phyloP scores from a whole-genome alignment of 2,113 vertebrate species.

The Maccullochella peelii region DNA sequence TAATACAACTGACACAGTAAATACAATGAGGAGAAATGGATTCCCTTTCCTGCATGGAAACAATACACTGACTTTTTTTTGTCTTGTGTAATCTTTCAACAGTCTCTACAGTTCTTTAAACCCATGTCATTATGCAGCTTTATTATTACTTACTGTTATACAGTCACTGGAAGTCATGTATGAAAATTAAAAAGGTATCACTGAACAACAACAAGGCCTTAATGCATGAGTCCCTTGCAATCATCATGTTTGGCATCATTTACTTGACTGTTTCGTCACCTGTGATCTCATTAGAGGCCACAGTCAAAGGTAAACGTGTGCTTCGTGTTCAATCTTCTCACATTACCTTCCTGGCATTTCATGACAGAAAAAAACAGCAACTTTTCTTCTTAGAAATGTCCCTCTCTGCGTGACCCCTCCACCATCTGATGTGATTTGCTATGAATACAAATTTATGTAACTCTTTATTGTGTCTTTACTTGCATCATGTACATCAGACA shows the following conservation, averaged over 20 bases:
- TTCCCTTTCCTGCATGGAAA: background rate
- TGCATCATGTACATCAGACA: conserved; percentile 23
- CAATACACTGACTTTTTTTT: background rate
- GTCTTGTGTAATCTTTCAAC: background rate
- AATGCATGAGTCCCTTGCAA: background rate
- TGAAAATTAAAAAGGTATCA: background rate
- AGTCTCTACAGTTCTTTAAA: background rate
- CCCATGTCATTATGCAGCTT: background rate
- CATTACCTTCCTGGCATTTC: conserved; percentile 3
- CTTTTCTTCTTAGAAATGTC: background rate
- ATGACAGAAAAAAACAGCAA: no score
- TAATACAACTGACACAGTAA: background rate
- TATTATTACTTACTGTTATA: background rate
- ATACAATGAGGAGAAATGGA: background rate
- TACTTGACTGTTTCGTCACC: background rate
- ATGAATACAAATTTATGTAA: conserved; percentile 24
- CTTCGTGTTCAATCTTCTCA: conserved; percentile 2
- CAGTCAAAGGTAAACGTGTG: background rate
- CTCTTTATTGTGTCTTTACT: conserved; percentile 7
- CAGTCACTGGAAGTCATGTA: background rate
- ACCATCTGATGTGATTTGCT: conserved; percentile 7
- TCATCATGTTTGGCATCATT: background rate
- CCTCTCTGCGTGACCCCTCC: conserved; percentile 3
- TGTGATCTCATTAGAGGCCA: conserved; percentile 1
- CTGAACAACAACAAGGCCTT: background rate